Base-by-base conservation (phyloP, 92 coral and sea anemone genomes). In the Epizoanthus ramosus region DNA sequence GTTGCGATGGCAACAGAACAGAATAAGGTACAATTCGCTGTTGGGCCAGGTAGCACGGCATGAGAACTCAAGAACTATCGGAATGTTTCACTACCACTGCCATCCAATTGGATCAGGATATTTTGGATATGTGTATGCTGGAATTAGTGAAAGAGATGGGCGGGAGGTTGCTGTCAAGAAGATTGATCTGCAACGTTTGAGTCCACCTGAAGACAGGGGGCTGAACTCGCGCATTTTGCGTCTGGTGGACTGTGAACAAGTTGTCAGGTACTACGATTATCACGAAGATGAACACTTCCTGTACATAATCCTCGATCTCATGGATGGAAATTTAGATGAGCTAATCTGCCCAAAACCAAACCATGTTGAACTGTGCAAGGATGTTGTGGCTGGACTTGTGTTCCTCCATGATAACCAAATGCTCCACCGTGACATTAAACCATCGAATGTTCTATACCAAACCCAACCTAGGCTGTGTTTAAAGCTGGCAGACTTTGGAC, bases 361-460 rank as follows among this genome's bases (percentile, higher is more conserved):
- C 6, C 65, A 60, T 31, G 21, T 69, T 37, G 57, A 69, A 13
- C 85, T 88, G 41, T 88, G 88, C 60, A 71, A 64, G 67, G 73
- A 88, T 66, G 43, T 88, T 0, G 45, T 80, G 25, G 39, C 17
- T 7, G 92, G 88, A 43, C 71, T 84, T 3, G 37, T 6, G 0
- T 84, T 18, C 71, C 58, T 88, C 67, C 91, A 90, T 31, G 19
- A 65, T 54, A 57, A 79, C 3, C 24, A 70, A 9, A 57, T 87
- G 39, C 25, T 90, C 19, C 93, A 90, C 67, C 86, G 93, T 0
- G 90, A 90, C 56, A 74, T 90, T 28, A 90, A 90, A 66, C 88
- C 93, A 28, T 83, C 57, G 81, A 45, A 57, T 86, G 66, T 80
- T 80, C 28, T 31, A 80, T 41, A 86, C 86, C 18, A 85, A 88